These are phyloP conservation scores for Cliona cf. orientalis DNA, from an alignment of 37 sponge, comb jelly and placozoan species.

Conservation along the genomic window DNA sequence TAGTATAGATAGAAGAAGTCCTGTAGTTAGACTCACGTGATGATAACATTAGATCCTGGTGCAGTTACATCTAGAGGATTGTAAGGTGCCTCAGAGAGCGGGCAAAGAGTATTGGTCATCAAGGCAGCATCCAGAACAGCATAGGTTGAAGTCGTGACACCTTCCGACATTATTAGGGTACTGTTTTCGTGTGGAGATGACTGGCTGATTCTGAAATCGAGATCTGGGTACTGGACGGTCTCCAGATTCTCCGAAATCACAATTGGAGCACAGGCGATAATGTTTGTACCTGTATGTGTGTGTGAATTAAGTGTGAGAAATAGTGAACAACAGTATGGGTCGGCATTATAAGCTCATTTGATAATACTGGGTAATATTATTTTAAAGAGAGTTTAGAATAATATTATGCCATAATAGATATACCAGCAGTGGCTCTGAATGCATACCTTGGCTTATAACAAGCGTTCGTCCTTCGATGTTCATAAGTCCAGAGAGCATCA, in stretches of 20 bases:
- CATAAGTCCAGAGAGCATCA: background rate
- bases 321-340: no score
- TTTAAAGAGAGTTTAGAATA: no score
- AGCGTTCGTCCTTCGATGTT: background rate
- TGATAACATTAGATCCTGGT: background rate
- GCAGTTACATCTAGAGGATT: background rate
- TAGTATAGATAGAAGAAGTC: background rate
- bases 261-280: background rate
- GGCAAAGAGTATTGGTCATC: background rate
- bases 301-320: no score
- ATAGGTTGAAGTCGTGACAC: background rate
- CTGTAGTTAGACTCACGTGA: background rate
- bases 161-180: background rate
- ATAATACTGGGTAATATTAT: no score
- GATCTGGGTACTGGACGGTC: background rate
- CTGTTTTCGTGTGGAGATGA: background rate
- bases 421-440: no score
- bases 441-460: background rate
- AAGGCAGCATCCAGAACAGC: background rate
- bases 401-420: no score
- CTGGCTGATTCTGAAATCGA: background rate
- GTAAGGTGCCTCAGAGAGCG: background rate
- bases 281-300: background rate
- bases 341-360: no score
- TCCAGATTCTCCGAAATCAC: background rate